Evolutionary conservation across 2,888 invertebrate species (phyloP).

Genomic region (Acrobasis suavella): DNA sequence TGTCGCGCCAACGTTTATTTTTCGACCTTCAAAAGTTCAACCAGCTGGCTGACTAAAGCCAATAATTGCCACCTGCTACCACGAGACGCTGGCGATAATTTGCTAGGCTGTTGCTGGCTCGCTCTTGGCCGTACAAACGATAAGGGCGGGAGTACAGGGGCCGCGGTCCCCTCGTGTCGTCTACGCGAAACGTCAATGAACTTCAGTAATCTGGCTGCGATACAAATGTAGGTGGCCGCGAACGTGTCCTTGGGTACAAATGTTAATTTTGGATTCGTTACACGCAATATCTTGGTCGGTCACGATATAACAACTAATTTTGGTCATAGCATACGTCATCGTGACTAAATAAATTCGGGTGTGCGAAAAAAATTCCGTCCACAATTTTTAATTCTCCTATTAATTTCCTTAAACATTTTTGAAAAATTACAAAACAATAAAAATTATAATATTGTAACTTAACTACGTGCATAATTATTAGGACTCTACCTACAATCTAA

Average conservation of each 20-base stretch:
- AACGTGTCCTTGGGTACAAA: slow-evolving; percentile 47
- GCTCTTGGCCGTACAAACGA: slow-evolving; percentile 38
- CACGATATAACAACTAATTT: slow-evolving; percentile 30
- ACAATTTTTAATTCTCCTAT: not conserved
- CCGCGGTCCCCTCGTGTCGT: slow-evolving; percentile 55
- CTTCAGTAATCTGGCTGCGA: slow-evolving; percentile 65
- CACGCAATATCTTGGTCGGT: slow-evolving; percentile 47
- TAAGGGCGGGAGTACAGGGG: slow-evolving; percentile 41
- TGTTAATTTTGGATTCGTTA: slow-evolving; percentile 53
- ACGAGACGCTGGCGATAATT: slow-evolving; percentile 67
- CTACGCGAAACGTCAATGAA: slow-evolving; percentile 76
- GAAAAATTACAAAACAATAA: not conserved
- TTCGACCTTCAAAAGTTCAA: slow-evolving; percentile 79
- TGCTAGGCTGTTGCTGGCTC: slow-evolving; percentile 52
- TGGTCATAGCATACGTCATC: not conserved
- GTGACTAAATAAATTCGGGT: slow-evolving; percentile 2
- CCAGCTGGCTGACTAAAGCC: slow-evolving; percentile 62
- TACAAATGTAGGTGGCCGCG: slow-evolving; percentile 56
- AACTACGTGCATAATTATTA: not conserved
- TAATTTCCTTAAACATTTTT: not conserved
- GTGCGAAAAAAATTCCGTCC: not conserved
- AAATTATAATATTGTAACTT: not conserved
- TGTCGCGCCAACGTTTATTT: slow-evolving; percentile 54
- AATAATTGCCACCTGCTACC: slow-evolving; percentile 76
- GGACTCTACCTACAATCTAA: not conserved